A percentile compares a stretch with the other conserved stretches of the same genome.
Conservation (phyloP, 2,113 vertebrate genomes). For the Petromus typicus region DNA sequence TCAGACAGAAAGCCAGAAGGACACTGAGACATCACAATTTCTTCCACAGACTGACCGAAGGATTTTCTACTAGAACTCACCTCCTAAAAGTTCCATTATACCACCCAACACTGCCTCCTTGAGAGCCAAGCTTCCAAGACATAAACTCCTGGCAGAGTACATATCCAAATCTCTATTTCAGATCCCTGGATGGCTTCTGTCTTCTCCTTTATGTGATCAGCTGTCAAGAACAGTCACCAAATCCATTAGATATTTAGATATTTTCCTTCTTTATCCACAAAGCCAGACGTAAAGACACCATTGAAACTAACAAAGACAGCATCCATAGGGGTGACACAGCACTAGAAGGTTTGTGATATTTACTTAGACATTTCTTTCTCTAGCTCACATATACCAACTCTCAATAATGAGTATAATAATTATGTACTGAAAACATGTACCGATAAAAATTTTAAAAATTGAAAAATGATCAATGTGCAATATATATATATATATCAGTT, state of each 20-base stretch:
- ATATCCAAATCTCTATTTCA: neutral
- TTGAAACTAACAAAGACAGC: neutral
- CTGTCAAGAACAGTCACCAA: neutral
- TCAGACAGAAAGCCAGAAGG: neutral
- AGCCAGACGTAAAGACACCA: neutral
- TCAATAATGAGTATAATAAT: neutral
- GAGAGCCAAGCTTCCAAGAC: neutral
- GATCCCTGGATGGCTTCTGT: neutral
- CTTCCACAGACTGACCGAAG: neutral
- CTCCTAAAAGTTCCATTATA: neutral
- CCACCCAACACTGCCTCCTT: neutral
- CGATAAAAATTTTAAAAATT: neutral
- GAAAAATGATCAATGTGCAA: neutral
- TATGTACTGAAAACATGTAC: neutral
- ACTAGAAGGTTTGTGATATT: neutral
- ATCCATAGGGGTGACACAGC: rapidly evolving
- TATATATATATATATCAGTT: neutral
- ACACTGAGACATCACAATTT: neutral
- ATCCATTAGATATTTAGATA: neutral
- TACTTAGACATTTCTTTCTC: neutral
- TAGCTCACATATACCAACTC: neutral
- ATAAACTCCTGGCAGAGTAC: neutral
- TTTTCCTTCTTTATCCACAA: neutral
- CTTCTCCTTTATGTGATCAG: neutral
- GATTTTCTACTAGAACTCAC: neutral